Evolutionary conservation across 2,888 invertebrate species (phyloP).

Genomic region (Eristalinus aeneus): DNA sequence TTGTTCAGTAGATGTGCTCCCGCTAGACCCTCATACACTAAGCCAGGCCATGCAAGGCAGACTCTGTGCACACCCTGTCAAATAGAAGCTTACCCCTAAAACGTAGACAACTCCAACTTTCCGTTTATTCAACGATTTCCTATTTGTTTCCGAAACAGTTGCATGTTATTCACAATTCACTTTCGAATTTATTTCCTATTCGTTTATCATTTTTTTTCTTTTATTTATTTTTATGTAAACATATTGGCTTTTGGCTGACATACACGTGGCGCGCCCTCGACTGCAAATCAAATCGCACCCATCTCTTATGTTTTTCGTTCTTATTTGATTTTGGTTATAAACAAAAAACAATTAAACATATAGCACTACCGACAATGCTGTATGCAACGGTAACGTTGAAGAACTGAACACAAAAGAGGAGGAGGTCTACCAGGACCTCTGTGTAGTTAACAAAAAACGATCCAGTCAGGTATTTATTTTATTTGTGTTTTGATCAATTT

Average conservation of each 20-base stretch:
- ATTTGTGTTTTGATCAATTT: slow-evolving; percentile 12
- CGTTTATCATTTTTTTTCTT: slow-evolving; percentile 57
- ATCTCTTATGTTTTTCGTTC: slow-evolving; percentile 55
- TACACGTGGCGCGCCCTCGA: slow-evolving; percentile 64
- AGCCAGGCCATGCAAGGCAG: too few relatives aligned
- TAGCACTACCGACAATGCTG: slow-evolving; percentile 83
- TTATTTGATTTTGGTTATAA: slow-evolving; percentile 31
- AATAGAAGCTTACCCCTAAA: neutral
- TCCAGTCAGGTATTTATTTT: slow-evolving; percentile 75
- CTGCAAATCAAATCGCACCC: slow-evolving; percentile 52
- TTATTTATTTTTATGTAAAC: slow-evolving; percentile 70
- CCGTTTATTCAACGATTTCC: neutral
- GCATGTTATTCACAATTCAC: slow-evolving; percentile 16
- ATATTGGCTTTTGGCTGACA: slow-evolving; percentile 69
- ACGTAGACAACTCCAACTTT: neutral
- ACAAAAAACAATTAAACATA: slow-evolving; percentile 38
- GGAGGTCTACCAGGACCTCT: slow-evolving; percentile 94
- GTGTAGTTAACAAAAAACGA: slow-evolving; percentile 72
- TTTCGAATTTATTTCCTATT: slow-evolving; percentile 48
- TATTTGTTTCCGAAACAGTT: neutral
- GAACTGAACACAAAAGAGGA: slow-evolving; percentile 86
- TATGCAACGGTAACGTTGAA: slow-evolving; percentile 80
- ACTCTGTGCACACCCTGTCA: too few relatives aligned
- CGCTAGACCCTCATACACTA: too few relatives aligned
- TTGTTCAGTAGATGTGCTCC: too few relatives aligned